Base-by-base conservation (phyloP, 2,888 invertebrate species). In the Keiferia lycopersicella region DNA sequence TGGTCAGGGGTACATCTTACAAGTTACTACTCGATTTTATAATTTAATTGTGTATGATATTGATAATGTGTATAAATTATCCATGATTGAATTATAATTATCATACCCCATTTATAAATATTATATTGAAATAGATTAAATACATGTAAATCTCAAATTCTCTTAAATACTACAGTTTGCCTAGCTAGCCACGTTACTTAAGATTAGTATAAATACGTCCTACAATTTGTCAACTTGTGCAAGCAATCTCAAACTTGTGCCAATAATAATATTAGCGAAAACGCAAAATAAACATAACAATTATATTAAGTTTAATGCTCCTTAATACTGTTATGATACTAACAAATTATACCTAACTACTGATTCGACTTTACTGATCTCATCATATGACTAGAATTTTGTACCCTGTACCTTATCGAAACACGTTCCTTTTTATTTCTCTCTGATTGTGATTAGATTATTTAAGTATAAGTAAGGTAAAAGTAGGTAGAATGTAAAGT, bases 1-100 rank as follows among this genome's bases (percentile, higher is more conserved):
- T 86, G 85, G 86, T 85, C 84, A 79, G 76, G 76, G 72, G 71
- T 56, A 34, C 30, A 56, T 56, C 26, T 26, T 14, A 26, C 3
- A 20, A 2, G 38, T 59, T 11, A 39, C 12, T 18, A 39, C 39
- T 41, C 22, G 1, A 26, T 22, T 53, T 20, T 22, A 22, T 0
- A n/a, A 50, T 2, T 8, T 53, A 51, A 16, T 51, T n/a, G n/a
- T n/a, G n/a, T 51, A 51, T 20, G 18, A 51, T 18, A 51, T 22
- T 22, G 2, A 12, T 14, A 16, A 45, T 16, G 45, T 34, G 34
- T 1, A 16, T 41, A 12, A 41, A 41, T 41, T 12, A 41, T 41
- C 6, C 2, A 45, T 45, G 45, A n/a, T 3, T 7, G 45, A 45
- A 16, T 11, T 16, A 45, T 16, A n/a, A 14, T n/a, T n/a, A n/a